These are phyloP conservation scores for Eptatretus atami DNA, from an alignment of 2,797 vertebrate species.

Conservation along the genomic window DNA sequence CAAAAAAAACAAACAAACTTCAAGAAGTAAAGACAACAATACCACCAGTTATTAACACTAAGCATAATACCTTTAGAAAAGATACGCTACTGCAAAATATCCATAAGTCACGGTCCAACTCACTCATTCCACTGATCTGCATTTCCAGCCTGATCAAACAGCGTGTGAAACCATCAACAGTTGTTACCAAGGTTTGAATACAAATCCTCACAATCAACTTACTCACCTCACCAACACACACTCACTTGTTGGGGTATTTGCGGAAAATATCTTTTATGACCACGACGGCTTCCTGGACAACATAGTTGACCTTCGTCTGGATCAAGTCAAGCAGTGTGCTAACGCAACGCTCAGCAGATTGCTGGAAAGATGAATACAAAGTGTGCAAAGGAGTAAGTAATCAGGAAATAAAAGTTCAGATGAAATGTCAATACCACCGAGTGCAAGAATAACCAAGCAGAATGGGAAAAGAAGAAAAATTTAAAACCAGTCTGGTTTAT, in stretches of 20 bases:
- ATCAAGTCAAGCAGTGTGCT: slow-evolving; percentile 31
- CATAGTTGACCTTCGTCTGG: slow-evolving; percentile 37
- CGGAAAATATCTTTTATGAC: slow-evolving; percentile 33
- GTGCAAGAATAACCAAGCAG: not conserved
- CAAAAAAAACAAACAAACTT: too few relatives aligned
- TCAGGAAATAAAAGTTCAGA: too few relatives aligned
- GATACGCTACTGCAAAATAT: too few relatives aligned
- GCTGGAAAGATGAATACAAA: slow-evolving; percentile 12
- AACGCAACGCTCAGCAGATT: slow-evolving; percentile 33
- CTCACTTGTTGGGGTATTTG: slow-evolving; percentile 32
- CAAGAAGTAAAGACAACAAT: too few relatives aligned
- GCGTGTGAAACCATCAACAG: slow-evolving; percentile 3
- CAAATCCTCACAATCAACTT: not conserved
- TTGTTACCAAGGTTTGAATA: slow-evolving; percentile 6
- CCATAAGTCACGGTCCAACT: too few relatives aligned
- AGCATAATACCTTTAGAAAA: too few relatives aligned
- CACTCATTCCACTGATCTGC: too few relatives aligned
- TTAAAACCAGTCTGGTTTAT: too few relatives aligned
- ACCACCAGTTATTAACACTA: too few relatives aligned
- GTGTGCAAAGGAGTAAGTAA: too few relatives aligned
- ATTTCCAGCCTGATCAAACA: not conserved
- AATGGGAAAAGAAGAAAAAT: too few relatives aligned
- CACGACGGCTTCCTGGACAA: slow-evolving; percentile 30
- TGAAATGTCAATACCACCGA: not conserved
- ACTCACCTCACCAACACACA: slow-evolving; percentile 6